Evolutionary conservation across 1,140 invertebrate genomes (phyloP).

Genomic region (Sycophila sp.): DNA sequence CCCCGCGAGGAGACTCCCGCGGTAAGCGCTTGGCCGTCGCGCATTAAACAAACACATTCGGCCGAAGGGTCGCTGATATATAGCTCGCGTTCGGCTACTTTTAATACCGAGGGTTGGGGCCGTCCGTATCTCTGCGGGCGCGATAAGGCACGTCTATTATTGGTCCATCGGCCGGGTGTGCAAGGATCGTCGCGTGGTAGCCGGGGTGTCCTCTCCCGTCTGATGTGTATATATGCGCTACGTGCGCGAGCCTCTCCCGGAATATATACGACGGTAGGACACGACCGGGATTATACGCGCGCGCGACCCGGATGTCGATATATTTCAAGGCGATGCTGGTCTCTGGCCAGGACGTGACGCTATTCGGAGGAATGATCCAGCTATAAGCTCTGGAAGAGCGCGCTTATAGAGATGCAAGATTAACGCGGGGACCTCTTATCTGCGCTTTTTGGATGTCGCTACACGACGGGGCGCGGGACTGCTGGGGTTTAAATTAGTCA

Average conservation of each 20-base stretch:
- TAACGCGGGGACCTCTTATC: too few species aligned
- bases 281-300: background rate
- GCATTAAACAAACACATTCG: too few species aligned
- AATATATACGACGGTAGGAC: background rate
- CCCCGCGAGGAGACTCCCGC: too few species aligned
- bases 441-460: too few species aligned
- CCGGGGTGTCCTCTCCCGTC: too few species aligned
- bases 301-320: background rate
- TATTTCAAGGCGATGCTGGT: background rate
- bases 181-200: too few species aligned
- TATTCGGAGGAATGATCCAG: background rate
- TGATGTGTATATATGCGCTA: background rate
- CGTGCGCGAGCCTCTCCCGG: background rate
- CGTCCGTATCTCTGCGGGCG: background rate
- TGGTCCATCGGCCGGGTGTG: background rate
- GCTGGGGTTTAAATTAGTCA: background rate
- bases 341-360: background rate
- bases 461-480: too few species aligned
- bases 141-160: constrained; percentile 24
- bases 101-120: background rate
- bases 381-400: too few species aligned
- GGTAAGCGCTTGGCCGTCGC: too few species aligned
- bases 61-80: too few species aligned
- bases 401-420: background rate
- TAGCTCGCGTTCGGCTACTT: background rate